Evolutionary conservation across 2,888 invertebrate genomes (phyloP), one percentile per base, ranked within the genome.

Genomic region (Pollenia labialis): DNA sequence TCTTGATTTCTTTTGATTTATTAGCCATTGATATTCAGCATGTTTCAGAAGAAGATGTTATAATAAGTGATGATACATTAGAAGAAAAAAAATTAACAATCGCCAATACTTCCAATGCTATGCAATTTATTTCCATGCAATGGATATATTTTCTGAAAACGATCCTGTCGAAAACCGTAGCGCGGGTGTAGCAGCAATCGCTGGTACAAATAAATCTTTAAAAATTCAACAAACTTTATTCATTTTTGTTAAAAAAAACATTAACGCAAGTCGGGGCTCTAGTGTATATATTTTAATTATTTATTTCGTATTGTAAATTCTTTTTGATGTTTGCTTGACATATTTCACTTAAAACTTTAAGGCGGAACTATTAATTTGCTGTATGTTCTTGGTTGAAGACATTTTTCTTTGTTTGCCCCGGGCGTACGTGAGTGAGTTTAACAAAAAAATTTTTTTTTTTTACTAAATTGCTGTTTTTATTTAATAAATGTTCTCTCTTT

Each of bases 61-160:
- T 50, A 50, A 48, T 23, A n/a, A 40, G 1, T 16, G 16, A 54
- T 54, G n/a, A n/a, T n/a, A 54, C n/a, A 40, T 71, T 71, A 71
- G 54, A 71, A 54, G 69, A 71, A 71, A 71, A 58, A 58, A 72
- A 72, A 58, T 2, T 58, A 72, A 72, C 58, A 72, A 54, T 72
- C 44, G 72, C 44, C 58, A 74, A 74, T 74, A 60, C 60, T 74
- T 60, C 60, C 60, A 74, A 48, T 10, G 48, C 48, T 48, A 12
- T 48, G 48, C 48, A 48, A 48, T 48, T 48, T 10, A 48, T 48
- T 48, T 48, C 48, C 48, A 48, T 48, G 48, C 48, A 48, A 48
- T 48, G 48, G 12, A 48, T 48, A 48, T 48, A 12, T 48, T 48
- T 48, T 48, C 10, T 10, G 48, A 48, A 48, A 48, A 48, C 48